phyloP scores from a whole-genome alignment of 2,113 vertebrate species.

The Ardeotis arabs region DNA sequence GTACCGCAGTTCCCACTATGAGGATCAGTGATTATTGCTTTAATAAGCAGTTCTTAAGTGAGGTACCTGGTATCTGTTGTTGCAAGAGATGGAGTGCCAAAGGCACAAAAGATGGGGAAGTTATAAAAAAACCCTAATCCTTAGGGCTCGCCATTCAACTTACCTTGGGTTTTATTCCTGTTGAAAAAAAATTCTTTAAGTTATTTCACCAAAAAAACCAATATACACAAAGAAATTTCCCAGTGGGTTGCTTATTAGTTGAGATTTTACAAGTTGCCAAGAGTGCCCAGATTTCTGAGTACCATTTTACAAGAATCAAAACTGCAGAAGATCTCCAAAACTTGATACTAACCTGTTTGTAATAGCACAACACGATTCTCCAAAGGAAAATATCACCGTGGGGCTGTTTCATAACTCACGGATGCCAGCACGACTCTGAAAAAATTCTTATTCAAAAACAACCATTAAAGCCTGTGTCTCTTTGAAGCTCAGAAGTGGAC shows the following conservation, averaged over 20 bases:
- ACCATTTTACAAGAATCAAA: not conserved
- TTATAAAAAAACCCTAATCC: not conserved
- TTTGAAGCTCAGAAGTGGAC: not conserved
- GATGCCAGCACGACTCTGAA: not conserved
- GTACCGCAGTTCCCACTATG: conserved; percentile 62
- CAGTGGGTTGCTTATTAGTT: not conserved
- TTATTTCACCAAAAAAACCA: not conserved
- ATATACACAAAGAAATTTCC: not conserved
- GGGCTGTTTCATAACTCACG: not conserved
- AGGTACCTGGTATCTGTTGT: conserved; percentile 73
- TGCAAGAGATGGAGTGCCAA: conserved; percentile 63
- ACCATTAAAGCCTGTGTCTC: not conserved
- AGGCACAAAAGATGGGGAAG: conserved; percentile 38
- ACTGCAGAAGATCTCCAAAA: not conserved
- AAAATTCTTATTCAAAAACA: not conserved
- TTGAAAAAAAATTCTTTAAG: not conserved
- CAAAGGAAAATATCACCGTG: not conserved
- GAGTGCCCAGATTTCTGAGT: not conserved
- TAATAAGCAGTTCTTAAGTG: conserved; percentile 74
- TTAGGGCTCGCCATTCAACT: not conserved
- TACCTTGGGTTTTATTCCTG: not conserved
- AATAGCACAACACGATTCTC: not conserved
- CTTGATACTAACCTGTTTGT: not conserved
- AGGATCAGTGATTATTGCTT: conserved; percentile 74
- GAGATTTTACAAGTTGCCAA: not conserved